Conservation (phyloP, 2,113 vertebrate genomes). For the Lamprotornis superbus region DNA sequence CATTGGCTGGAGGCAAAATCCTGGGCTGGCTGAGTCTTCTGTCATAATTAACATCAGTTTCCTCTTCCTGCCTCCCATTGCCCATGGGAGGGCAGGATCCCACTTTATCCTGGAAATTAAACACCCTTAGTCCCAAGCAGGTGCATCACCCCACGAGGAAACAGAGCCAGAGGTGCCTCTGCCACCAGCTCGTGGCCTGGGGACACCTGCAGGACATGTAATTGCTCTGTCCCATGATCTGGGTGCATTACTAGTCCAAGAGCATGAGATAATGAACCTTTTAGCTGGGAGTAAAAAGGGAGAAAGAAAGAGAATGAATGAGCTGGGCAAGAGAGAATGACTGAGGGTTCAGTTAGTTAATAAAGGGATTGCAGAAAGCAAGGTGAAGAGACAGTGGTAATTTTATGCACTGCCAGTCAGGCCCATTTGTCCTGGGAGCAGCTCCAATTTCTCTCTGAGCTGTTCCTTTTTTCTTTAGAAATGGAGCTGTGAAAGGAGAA, state of each 20-base stretch:
- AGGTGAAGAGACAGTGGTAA: constrained; percentile 64
- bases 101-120: background rate
- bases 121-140: background rate
- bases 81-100: background rate
- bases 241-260: background rate
- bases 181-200: background rate
- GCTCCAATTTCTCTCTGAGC: constrained; percentile 57
- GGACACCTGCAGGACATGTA: background rate
- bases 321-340: constrained; percentile 9
- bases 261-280: constrained; percentile 5
- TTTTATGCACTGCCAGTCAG: constrained; percentile 68
- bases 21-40: background rate
- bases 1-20: background rate
- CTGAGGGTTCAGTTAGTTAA: constrained; percentile 46
- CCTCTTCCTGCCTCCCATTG: background rate
- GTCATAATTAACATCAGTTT: background rate
- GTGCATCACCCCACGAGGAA: background rate
- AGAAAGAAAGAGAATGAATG: constrained; percentile 35
- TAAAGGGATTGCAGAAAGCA: constrained; percentile 53
- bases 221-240: background rate
- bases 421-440: constrained; percentile 57
- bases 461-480: constrained; percentile 40
- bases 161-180: background rate
- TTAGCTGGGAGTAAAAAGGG: background rate
- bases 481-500: constrained; percentile 16